A percentile compares a stretch with the other conserved stretches of the same genome.
Conservation (phyloP, 2,797 vertebrate genomes). For the Hozukius guyotensis region DNA sequence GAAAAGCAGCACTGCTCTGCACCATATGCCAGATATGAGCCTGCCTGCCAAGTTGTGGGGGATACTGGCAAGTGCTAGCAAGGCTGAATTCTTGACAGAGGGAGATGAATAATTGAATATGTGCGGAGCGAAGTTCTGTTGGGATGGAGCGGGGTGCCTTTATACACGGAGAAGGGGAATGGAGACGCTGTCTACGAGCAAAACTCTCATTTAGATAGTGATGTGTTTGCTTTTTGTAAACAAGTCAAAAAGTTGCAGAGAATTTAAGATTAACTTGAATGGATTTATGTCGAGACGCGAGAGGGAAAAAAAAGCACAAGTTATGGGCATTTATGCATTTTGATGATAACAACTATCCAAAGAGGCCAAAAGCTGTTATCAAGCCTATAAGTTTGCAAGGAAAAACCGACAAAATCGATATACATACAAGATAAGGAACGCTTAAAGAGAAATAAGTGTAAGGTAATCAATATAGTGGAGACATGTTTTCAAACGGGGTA, state of each 20-base stretch:
- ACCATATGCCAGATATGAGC: conserved; percentile 82
- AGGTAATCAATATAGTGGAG: conserved; percentile 1
- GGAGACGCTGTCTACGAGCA: conserved; percentile 57
- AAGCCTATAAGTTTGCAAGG: not conserved
- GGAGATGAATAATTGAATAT: conserved; percentile 83
- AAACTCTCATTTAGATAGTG: conserved; percentile 64
- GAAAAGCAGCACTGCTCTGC: conserved; percentile 73
- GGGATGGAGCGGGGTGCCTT: conserved; percentile 64
- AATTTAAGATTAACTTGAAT: conserved; percentile 46
- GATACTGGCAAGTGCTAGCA: conserved; percentile 79
- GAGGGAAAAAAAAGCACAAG: not conserved
- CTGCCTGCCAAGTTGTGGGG: conserved; percentile 80
- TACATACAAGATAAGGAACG: not conserved
- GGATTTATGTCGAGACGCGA: conserved; percentile 29
- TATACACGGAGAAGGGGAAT: conserved; percentile 48
- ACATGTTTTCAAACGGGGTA: not conserved
- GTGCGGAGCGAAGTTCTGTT: conserved; percentile 72
- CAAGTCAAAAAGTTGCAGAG: conserved; percentile 61
- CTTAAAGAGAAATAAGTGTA: not conserved
- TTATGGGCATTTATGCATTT: conserved; percentile 14
- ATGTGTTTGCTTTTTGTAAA: conserved; percentile 61
- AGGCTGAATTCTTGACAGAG: conserved; percentile 82
- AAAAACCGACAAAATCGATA: conserved; percentile 5
- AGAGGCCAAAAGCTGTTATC: not conserved
- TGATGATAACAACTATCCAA: conserved; percentile 8